These are phyloP conservation scores for Falco rusticolus DNA, from an alignment of 2,797 vertebrate species.

Conservation along the genomic window DNA sequence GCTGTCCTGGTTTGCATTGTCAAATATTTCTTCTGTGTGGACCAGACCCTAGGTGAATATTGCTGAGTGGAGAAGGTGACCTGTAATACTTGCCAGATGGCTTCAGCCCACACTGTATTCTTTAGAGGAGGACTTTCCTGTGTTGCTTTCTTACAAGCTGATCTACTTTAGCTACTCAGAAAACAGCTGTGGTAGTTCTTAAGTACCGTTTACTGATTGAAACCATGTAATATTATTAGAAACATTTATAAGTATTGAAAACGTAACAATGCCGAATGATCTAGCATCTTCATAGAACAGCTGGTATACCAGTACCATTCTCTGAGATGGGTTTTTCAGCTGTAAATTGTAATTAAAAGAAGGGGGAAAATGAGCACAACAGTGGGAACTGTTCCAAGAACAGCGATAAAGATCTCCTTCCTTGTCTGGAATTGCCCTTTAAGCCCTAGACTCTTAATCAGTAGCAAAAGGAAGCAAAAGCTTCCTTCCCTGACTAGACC, in stretches of 20 bases:
- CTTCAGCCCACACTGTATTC: constrained; percentile 27
- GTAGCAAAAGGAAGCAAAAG: constrained; percentile 75
- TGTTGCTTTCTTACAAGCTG: constrained; percentile 39
- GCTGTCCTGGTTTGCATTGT: neutral
- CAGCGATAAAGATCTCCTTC: constrained; percentile 72
- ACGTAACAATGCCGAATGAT: constrained; percentile 27
- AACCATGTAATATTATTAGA: constrained; percentile 42
- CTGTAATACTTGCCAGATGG: constrained; percentile 44
- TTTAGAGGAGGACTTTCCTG: neutral
- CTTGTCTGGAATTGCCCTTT: constrained; percentile 64
- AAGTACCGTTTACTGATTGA: constrained; percentile 36
- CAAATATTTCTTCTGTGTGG: neutral
- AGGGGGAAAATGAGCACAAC: constrained; percentile 21
- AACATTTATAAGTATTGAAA: constrained; percentile 34
- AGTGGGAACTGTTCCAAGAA: constrained; percentile 57
- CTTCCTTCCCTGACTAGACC: constrained; percentile 74
- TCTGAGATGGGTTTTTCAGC: constrained; percentile 29
- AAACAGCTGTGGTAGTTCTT: constrained; percentile 46
- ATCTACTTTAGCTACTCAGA: constrained; percentile 56
- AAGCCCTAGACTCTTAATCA: constrained; percentile 75
- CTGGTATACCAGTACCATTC: constrained; percentile 1
- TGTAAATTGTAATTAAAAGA: constrained; percentile 7
- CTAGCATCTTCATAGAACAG: constrained; percentile 13
- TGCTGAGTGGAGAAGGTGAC: neutral
- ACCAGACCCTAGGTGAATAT: neutral